phyloP scores from a whole-genome alignment of 2,797 vertebrate species.

The Anisognathus igniventris region DNA sequence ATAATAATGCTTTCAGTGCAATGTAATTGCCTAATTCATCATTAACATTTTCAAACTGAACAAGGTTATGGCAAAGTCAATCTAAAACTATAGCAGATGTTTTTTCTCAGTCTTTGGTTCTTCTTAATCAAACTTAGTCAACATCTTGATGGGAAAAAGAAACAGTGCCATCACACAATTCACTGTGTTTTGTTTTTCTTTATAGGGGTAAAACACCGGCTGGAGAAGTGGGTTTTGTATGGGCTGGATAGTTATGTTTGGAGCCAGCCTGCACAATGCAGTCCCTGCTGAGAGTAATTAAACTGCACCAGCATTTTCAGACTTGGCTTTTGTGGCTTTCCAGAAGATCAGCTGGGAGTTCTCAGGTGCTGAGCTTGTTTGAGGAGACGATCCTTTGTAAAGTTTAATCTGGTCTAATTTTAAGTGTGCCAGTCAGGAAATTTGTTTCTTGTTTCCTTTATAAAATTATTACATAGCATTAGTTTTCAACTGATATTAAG shows the following conservation, averaged over 20 bases:
- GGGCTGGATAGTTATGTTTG: neutral
- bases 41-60: neutral
- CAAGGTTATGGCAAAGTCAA: neutral
- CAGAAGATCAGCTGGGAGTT: neutral
- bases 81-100: neutral
- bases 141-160: neutral
- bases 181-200: neutral
- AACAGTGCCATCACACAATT: neutral
- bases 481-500: neutral
- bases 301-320: neutral
- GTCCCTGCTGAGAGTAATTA: neutral
- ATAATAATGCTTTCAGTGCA: neutral
- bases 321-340: neutral
- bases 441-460: neutral
- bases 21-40: neutral
- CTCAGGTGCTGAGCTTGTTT: neutral
- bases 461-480: neutral
- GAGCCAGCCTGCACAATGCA: neutral
- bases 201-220: neutral
- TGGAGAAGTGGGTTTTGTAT: neutral
- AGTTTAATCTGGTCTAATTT: neutral
- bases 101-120: neutral
- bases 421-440: neutral
- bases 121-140: neutral
- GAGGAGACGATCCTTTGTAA: neutral